phyloP scores from a whole-genome alignment of 2,888 invertebrate genomes.

The Thelaira solivaga region DNA sequence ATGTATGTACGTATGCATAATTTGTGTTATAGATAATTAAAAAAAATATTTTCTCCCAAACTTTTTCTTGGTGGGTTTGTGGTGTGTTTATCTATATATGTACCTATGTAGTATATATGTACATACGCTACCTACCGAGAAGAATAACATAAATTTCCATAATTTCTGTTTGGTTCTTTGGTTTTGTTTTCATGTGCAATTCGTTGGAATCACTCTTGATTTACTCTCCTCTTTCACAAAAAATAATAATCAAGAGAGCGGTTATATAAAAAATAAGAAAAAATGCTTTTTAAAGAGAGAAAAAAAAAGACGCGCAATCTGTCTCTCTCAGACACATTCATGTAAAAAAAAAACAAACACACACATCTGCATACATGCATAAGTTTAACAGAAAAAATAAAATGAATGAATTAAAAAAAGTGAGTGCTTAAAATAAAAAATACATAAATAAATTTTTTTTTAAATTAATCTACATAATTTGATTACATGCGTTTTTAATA shows the following conservation, averaged over 20 bases:
- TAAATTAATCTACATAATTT: too few relatives aligned
- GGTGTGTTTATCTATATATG: constrained; percentile 25
- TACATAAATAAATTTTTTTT: neutral
- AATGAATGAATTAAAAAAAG: constrained; percentile 34
- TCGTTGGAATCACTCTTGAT: constrained; percentile 32
- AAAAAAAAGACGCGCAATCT: neutral
- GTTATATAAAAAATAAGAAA: neutral
- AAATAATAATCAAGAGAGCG: neutral
- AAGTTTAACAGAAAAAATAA: neutral
- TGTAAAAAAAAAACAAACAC: neutral
- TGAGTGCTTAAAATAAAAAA: constrained; percentile 9
- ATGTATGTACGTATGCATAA: too few relatives aligned
- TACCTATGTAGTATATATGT: neutral
- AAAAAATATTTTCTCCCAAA: constrained; percentile 2
- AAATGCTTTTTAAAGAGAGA: constrained; percentile 6
- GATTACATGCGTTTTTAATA: too few relatives aligned
- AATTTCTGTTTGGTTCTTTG: constrained; percentile 31
- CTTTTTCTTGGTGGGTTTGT: constrained; percentile 9
- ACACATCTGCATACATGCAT: neutral
- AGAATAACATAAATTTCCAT: constrained; percentile 22
- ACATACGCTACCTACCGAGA: neutral
- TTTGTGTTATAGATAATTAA: constrained; percentile 1
- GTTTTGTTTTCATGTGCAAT: constrained; percentile 51
- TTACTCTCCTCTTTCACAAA: neutral
- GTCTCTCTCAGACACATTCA: neutral